Conservation (phyloP, 2,888 invertebrate species). For the Phoenoteleia sp. region DNA sequence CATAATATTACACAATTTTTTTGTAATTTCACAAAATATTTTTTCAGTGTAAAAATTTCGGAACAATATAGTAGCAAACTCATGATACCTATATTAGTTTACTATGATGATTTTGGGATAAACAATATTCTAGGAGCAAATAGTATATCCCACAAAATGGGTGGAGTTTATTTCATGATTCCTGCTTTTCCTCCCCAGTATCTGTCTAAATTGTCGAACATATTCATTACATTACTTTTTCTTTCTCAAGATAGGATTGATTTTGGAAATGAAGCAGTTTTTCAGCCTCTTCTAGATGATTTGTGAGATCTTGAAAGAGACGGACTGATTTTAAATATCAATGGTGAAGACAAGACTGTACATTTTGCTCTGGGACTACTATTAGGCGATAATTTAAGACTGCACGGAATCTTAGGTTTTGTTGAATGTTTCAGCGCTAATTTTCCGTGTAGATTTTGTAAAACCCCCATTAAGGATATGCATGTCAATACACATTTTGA, state of each 20-base stretch:
- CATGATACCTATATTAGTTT: conserved; percentile 56
- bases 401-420: conserved; percentile 57
- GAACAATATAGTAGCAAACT: conserved; percentile 33
- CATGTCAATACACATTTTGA: not conserved
- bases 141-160: conserved; percentile 48
- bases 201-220: conserved; percentile 28
- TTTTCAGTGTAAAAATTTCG: conserved; percentile 41
- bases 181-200: conserved; percentile 57
- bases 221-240: conserved; percentile 56
- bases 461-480: not conserved
- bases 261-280: conserved; percentile 48
- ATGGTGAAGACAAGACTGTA: not conserved
- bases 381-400: conserved; percentile 30
- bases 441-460: conserved; percentile 59
- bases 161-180: conserved; percentile 61
- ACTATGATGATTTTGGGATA: conserved; percentile 70
- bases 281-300: conserved; percentile 56
- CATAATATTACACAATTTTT: no score
- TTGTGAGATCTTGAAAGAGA: conserved; percentile 45
- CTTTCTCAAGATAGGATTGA: conserved; percentile 36
- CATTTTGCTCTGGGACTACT: conserved; percentile 19
- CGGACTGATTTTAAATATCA: not conserved
- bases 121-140: conserved; percentile 59
- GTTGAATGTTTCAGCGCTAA: conserved; percentile 62
- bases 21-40: no score